Conservation (phyloP, 1,140 invertebrate genomes). For the Aphelenchoides fujianensis region DNA sequence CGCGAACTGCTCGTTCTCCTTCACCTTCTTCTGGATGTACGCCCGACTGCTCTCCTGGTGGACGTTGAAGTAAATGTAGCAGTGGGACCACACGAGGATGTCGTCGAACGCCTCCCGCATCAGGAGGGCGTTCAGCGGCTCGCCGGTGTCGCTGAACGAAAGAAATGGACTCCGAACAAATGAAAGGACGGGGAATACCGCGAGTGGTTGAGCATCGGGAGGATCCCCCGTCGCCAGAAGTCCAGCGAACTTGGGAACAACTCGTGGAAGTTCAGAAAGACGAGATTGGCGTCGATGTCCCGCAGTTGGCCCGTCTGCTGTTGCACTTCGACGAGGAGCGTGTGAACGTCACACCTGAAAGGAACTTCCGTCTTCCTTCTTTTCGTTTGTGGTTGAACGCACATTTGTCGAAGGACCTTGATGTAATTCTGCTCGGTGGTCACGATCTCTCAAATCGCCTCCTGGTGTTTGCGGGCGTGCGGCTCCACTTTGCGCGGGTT, state of each 20-base stretch:
- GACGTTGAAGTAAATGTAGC: constrained; percentile 77
- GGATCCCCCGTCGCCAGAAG: constrained; percentile 52
- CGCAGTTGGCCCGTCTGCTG: constrained; percentile 35
- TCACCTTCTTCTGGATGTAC: constrained; percentile 78
- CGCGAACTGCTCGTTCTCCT: constrained; percentile 81
- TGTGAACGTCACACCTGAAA: constrained; percentile 26
- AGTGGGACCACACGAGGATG: constrained; percentile 63
- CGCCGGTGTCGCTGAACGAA: constrained; percentile 66
- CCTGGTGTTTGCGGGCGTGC: constrained; percentile 77
- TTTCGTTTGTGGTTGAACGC: too few species aligned
- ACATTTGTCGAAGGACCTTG: too few species aligned
- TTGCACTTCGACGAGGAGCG: constrained; percentile 40
- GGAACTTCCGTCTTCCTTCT: too few species aligned
- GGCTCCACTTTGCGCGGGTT: constrained; percentile 6
- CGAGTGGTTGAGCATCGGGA: constrained; percentile 52
- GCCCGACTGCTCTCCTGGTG: constrained; percentile 80
- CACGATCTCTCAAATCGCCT: constrained; percentile 84
- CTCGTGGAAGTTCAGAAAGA: constrained; percentile 55
- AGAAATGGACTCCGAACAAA: too few species aligned
- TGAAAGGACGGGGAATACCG: too few species aligned
- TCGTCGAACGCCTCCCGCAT: constrained; percentile 72
- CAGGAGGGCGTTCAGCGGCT: constrained; percentile 71
- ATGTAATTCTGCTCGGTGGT: constrained; percentile 83
- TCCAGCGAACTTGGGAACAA: constrained; percentile 38
- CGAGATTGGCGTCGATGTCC: constrained; percentile 43